Evolutionary conservation across 2,888 invertebrate species (phyloP).

Genomic region (Biston betularia): DNA sequence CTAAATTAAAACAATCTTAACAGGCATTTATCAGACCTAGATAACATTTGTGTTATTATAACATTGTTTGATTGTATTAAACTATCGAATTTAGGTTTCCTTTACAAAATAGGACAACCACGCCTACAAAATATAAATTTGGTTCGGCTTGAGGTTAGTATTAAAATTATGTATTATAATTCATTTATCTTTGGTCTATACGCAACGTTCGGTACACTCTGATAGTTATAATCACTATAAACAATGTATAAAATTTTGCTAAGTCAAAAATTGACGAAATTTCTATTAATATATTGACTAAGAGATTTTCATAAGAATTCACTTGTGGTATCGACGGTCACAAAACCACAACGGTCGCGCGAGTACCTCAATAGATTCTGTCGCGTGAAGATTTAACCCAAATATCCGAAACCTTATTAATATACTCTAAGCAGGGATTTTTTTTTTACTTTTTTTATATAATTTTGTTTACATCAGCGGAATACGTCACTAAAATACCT

Average conservation of each 20-base stretch:
- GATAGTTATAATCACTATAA: slow-evolving; percentile 79
- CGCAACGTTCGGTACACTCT: slow-evolving; percentile 76
- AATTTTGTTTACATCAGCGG: slow-evolving; percentile 83
- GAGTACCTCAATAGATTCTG: slow-evolving; percentile 73
- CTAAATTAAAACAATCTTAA: slow-evolving; percentile 17
- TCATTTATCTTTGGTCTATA: slow-evolving; percentile 82
- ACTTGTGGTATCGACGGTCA: slow-evolving; percentile 75
- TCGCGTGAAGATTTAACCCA: slow-evolving; percentile 77
- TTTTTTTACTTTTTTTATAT: slow-evolving; percentile 79
- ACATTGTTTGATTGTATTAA: slow-evolving; percentile 24
- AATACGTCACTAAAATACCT: slow-evolving; percentile 82
- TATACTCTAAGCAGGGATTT: slow-evolving; percentile 83
- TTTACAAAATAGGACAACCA: slow-evolving; percentile 50
- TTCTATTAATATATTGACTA: slow-evolving; percentile 84
- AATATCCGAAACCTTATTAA: slow-evolving; percentile 80
- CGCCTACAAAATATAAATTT: slow-evolving; percentile 80
- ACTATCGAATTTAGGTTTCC: slow-evolving; percentile 38
- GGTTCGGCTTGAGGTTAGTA: slow-evolving; percentile 85
- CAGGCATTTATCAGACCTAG: slow-evolving; percentile 11
- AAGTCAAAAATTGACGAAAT: slow-evolving; percentile 86
- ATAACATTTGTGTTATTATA: slow-evolving; percentile 22
- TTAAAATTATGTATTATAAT: slow-evolving; percentile 79
- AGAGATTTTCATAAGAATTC: slow-evolving; percentile 85
- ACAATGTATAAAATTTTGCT: slow-evolving; percentile 86
- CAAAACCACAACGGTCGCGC: slow-evolving; percentile 59